Conservation (phyloP, 2,888 invertebrate genomes). For the Coelinius sp. region DNA sequence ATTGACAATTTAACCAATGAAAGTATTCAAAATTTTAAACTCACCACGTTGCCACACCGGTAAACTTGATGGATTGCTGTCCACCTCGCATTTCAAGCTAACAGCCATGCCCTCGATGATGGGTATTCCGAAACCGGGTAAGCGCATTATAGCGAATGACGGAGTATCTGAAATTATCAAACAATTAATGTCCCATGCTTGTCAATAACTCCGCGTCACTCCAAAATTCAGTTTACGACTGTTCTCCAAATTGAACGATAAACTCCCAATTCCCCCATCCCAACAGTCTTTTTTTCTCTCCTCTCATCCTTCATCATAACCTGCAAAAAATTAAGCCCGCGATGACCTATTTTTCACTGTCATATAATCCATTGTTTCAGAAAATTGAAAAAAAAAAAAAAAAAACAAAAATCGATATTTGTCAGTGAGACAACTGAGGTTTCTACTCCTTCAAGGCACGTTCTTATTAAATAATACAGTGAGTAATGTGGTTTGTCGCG, state of each 20-base stretch:
- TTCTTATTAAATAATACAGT: neutral
- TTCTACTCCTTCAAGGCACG: neutral
- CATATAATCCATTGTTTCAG: neutral
- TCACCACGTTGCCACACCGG: constrained; percentile 85
- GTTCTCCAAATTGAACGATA: neutral
- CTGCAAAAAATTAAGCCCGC: neutral
- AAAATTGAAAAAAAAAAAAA: neutral
- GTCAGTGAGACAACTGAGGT: neutral
- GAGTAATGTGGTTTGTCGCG: constrained; percentile 1
- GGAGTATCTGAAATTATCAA: constrained; percentile 82
- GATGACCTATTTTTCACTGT: neutral
- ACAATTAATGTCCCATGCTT: constrained; percentile 12
- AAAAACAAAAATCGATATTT: neutral
- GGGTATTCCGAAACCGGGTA: constrained; percentile 93
- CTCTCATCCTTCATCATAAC: neutral
- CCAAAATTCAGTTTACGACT: neutral
- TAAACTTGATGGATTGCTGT: constrained; percentile 90
- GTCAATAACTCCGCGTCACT: neutral
- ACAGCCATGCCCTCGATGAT: constrained; percentile 90
- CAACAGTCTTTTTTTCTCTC: neutral
- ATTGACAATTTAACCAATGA: neutral
- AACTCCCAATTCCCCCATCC: neutral
- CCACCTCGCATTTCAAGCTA: constrained; percentile 92
- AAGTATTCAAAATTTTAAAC: constrained; percentile 37
- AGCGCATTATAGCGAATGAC: constrained; percentile 91